Base-by-base conservation (phyloP, 2,888 invertebrate genomes). In the Dendrolimus houi region DNA sequence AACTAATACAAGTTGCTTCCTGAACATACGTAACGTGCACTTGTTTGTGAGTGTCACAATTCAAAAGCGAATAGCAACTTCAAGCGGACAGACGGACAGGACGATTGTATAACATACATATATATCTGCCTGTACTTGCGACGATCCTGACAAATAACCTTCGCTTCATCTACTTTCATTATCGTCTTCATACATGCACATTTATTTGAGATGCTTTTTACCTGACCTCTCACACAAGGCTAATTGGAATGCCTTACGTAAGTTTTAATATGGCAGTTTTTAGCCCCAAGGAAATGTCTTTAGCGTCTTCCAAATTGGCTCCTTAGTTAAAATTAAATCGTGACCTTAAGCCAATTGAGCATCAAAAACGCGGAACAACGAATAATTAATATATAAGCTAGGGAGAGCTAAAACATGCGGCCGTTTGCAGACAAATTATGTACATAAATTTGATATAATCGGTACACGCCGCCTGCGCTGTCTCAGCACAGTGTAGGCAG, bases 361-460 rank as follows among this genome's bases (percentile, higher is more conserved):
- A 47, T 47, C 47, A 12, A 47, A 12, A 10, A 12, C 47, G 47
- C 47, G 12, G 6, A 47, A 12, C 47, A 47, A 10, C 47, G 47
- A 47, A 47, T 47, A 47, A 47, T 47, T 47, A 47, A 47, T 47
- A 76, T 70, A 70, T 68, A 60, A 65, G 66, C 62, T 62, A 60
- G 60, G 69, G 58, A 52, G 54, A 58, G 65, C 68, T 74, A 73
- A 74, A 75, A 72, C 69, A 68, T 60, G 58, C 62, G 61, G 62
- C 65, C 69, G 65, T 70, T 70, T 62, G 65, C 68, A 57, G 64
- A 67, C 70, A 72, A 77, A 74, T 77, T 77, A 75, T 77, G 75
- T 72, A 75, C 74, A 77, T 77, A 75, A 77, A 74, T 77, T 77
- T 68, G 66, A 70, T 70, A 70, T 72, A 70, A 75, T 76, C 70